phyloP scores from a whole-genome alignment of 2,888 invertebrate species.

The Tyria jacobaeae region DNA sequence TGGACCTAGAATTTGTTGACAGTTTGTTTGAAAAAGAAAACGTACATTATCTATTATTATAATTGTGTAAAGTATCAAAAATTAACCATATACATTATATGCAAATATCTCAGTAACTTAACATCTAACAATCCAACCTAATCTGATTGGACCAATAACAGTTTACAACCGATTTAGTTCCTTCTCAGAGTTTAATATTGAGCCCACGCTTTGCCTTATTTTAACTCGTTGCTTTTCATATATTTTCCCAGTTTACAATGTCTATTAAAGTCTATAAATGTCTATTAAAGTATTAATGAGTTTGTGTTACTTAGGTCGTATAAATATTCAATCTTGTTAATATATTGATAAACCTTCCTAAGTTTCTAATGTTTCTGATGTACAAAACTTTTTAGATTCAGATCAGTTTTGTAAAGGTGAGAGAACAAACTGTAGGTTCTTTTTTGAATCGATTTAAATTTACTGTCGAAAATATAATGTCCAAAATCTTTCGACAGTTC shows the following conservation, averaged over 20 bases:
- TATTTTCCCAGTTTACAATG: constrained; percentile 1
- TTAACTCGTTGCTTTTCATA: constrained; percentile 7
- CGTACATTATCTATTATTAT: too few relatives aligned
- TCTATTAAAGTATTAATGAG: constrained; percentile 9
- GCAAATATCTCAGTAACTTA: constrained; percentile 1
- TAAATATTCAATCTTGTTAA: constrained; percentile 24
- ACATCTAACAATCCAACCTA: constrained; percentile 9
- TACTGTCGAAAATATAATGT: too few relatives aligned
- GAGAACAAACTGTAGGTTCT: too few relatives aligned
- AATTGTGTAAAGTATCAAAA: too few relatives aligned
- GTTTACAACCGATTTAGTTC: constrained; percentile 13
- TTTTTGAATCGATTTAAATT: too few relatives aligned
- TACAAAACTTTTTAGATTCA: constrained; percentile 24
- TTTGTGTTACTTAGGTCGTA: constrained; percentile 10
- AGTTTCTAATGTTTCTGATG: constrained; percentile 52
- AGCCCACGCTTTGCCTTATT: constrained; percentile 8
- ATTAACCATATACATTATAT: too few relatives aligned
- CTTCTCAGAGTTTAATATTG: constrained; percentile 7
- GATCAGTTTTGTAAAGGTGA: constrained; percentile 6
- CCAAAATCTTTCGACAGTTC: too few relatives aligned
- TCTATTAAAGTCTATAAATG: constrained; percentile 7
- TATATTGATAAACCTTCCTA: constrained; percentile 35
- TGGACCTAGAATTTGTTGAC: too few relatives aligned
- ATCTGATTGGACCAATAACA: constrained; percentile 17
- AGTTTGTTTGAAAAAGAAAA: too few relatives aligned